A percentile compares a stretch with the other conserved stretches of the same genome.
These are phyloP conservation scores for Zaprionus lineosus DNA, from an alignment of 2,888 invertebrate genomes.

Conservation along the genomic window DNA sequence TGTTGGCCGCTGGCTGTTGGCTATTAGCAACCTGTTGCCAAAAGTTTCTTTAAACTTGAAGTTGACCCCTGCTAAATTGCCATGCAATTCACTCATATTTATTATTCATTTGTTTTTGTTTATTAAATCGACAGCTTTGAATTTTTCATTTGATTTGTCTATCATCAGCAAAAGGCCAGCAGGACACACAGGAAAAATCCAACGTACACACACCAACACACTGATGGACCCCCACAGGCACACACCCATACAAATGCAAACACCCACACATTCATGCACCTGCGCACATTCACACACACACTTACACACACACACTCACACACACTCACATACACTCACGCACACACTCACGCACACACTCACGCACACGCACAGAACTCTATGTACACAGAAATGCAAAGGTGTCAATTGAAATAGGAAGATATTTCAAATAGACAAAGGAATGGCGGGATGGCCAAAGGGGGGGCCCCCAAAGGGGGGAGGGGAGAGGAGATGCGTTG, in stretches of 20 bases:
- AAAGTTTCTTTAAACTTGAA: not conserved
- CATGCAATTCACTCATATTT: conserved; percentile 16
- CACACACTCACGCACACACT: not conserved
- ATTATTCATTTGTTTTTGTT: conserved; percentile 44
- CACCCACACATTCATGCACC: not conserved
- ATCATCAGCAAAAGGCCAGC: conserved; percentile 10
- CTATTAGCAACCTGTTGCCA: not conserved
- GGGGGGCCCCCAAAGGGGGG: too few species aligned
- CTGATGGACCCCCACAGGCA: not conserved
- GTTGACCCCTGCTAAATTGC: conserved; percentile 3
- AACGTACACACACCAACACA: not conserved
- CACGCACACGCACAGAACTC: not conserved
- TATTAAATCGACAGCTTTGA: conserved; percentile 28
- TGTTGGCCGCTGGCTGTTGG: not conserved
- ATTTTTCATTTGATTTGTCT: conserved; percentile 21
- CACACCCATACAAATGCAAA: not conserved
- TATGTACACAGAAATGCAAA: not conserved
- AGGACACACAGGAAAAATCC: not conserved
- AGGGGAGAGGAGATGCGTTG: too few species aligned
- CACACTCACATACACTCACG: not conserved
- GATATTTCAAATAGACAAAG: too few species aligned
- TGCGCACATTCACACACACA: not conserved
- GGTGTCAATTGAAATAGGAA: conserved; percentile 17
- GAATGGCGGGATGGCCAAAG: too few species aligned
- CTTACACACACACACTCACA: not conserved